Percentiles rank a stretch among this genome's conserved stretches.
Evolutionary conservation across 2,888 invertebrate species (phyloP).

Genomic region (Nemoura dubitans): DNA sequence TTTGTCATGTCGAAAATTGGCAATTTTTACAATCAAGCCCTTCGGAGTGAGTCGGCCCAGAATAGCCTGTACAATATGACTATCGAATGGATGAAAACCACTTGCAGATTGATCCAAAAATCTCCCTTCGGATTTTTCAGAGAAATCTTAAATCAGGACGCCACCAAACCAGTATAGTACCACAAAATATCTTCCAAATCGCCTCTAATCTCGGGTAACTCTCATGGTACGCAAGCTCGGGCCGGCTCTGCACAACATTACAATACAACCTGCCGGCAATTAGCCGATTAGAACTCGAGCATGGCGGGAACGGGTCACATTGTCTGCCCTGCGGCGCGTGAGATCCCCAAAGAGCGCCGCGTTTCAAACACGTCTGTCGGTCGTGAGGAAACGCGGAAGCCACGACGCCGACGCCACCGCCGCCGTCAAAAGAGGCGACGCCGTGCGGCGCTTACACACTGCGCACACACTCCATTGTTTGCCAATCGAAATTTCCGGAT

Average conservation of each 20-base stretch:
- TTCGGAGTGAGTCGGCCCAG: too few species aligned
- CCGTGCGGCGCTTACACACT: not conserved
- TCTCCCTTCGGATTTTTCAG: too few species aligned
- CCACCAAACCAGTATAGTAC: too few species aligned
- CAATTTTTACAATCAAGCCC: too few species aligned
- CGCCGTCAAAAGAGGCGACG: not conserved
- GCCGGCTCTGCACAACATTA: not conserved
- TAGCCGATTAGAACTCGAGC: not conserved
- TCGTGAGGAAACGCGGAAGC: slow-evolving; percentile 29
- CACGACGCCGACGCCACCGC: not conserved
- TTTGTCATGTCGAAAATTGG: too few species aligned
- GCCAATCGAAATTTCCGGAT: slow-evolving; percentile 19
- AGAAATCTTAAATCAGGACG: too few species aligned
- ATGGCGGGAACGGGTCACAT: not conserved
- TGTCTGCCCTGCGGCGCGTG: slow-evolving; percentile 30
- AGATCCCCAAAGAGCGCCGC: not conserved
- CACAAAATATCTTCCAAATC: too few species aligned
- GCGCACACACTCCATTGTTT: slow-evolving; percentile 19
- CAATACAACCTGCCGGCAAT: not conserved
- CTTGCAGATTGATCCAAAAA: too few species aligned
- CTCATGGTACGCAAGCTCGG: too few species aligned
- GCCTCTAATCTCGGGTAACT: too few species aligned
- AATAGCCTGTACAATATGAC: too few species aligned
- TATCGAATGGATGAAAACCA: too few species aligned
- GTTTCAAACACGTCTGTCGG: not conserved